These are phyloP conservation scores for Anaspis maculata DNA, from an alignment of 2,888 invertebrate genomes.

Conservation along the genomic window DNA sequence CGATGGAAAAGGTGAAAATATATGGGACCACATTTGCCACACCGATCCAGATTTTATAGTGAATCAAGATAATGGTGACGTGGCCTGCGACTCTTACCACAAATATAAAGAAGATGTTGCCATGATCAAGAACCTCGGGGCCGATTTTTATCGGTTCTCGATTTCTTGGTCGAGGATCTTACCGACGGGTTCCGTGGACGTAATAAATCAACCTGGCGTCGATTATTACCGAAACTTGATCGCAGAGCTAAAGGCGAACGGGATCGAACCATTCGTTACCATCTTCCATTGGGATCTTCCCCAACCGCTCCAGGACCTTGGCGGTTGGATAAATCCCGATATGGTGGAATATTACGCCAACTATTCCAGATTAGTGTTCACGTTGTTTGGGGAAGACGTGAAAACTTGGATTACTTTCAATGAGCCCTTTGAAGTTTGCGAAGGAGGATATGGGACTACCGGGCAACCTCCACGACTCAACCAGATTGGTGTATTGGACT, in stretches of 20 bases:
- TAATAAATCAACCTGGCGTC: slow-evolving; percentile 64
- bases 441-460: slow-evolving; percentile 20
- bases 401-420: slow-evolving; percentile 48
- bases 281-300: slow-evolving; percentile 35
- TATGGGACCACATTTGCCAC: slow-evolving; percentile 46
- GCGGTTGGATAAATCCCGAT: slow-evolving; percentile 46
- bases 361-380: slow-evolving; percentile 44
- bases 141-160: slow-evolving; percentile 52
- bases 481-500: slow-evolving; percentile 48
- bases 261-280: slow-evolving; percentile 46
- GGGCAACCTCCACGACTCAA: slow-evolving; percentile 32
- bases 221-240: slow-evolving; percentile 68
- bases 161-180: slow-evolving; percentile 61
- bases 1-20: slow-evolving; percentile 51
- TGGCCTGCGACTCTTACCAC: slow-evolving; percentile 59
- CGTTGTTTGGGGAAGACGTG: slow-evolving; percentile 29
- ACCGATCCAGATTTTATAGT: slow-evolving; percentile 40
- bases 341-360: slow-evolving; percentile 48
- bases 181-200: slow-evolving; percentile 51
- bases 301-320: slow-evolving; percentile 42
- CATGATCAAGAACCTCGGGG: slow-evolving; percentile 48
- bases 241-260: slow-evolving; percentile 52
- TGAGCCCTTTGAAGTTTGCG: slow-evolving; percentile 24
- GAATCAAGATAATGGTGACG: slow-evolving; percentile 49
- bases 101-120: slow-evolving; percentile 51